Percentiles rank a stretch among this genome's conserved stretches.
phyloP scores from a whole-genome alignment of 2,888 invertebrate species.

The Tolmerus cingulatus region DNA sequence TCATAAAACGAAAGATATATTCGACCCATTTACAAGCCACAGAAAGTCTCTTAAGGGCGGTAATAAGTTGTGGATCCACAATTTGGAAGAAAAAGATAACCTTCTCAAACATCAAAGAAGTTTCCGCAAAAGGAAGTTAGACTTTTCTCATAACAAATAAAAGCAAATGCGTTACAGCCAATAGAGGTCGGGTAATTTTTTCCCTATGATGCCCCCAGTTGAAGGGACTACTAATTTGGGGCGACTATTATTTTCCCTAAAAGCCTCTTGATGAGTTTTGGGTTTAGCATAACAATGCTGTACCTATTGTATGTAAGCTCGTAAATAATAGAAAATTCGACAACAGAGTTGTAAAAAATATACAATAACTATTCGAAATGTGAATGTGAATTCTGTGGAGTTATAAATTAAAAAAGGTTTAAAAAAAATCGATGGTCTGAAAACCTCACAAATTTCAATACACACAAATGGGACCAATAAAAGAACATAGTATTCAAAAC shows the following conservation, averaged over 20 bases:
- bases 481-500: not conserved
- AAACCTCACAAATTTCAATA: not conserved
- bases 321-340: not conserved
- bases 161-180: not conserved
- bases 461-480: not conserved
- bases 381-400: not conserved
- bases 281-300: not conserved
- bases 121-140: not conserved
- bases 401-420: not conserved
- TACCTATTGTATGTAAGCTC: not conserved
- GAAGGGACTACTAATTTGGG: not conserved
- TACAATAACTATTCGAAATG: not conserved
- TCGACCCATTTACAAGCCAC: not conserved
- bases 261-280: not conserved
- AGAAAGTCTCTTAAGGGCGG: not conserved
- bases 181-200: not conserved
- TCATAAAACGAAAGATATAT: not conserved
- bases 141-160: not conserved
- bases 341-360: not conserved
- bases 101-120: not conserved
- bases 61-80: not conserved
- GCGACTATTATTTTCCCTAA: not conserved
- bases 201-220: not conserved
- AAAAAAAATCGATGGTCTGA: not conserved
- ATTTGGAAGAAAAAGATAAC: not conserved